Base-by-base conservation (phyloP, 2,113 vertebrate genomes). In the Prionailurus bengalensis region DNA sequence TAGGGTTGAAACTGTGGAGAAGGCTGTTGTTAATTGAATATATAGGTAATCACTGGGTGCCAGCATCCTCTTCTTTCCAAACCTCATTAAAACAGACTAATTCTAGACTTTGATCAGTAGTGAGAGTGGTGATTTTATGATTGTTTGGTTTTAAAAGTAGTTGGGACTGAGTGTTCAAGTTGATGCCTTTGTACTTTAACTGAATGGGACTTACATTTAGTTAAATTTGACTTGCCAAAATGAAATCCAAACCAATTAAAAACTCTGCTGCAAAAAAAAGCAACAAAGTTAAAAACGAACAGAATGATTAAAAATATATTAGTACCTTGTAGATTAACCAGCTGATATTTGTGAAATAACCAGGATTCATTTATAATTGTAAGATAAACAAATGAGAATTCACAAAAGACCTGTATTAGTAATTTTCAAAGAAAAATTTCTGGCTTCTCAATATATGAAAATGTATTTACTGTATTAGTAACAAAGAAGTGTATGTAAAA, bases 351-450 rank as follows among this genome's bases (percentile, higher is more conserved):
- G 61, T 95, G 51, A 93, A 86, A 86, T 74, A 73, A 27, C 39
- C 42, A 51, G 42, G 33, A 2, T 23, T 94, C n/a, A 79, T 68
- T 65, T 55, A 42, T 71, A 42, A 55, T 68, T 42, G 74, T 65
- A 65, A 89, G 71, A 39, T 96, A 71, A 91, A 83, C 29, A 85
- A 85, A 15, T 70, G 81, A 88, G 23, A 82, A 94, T 88, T 92
- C 61, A 94, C 61, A 71, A 55, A 71, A 73, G 42, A 93, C 33
- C 48, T 89, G 53, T 36, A 27, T 61, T 61, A 33, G 55, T 83
- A 84, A 27, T 94, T 92, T 89, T 96, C 51, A 74, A 88, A 94
- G 87, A 29, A 53, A 68, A 73, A 7, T 73, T 88, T 81, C 78
- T 88, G 48, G 11, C 27, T 71, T 91, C 71, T 51, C 78, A 83